Conservation (phyloP, 1,140 invertebrate genomes). For the Myzus persicae region DNA sequence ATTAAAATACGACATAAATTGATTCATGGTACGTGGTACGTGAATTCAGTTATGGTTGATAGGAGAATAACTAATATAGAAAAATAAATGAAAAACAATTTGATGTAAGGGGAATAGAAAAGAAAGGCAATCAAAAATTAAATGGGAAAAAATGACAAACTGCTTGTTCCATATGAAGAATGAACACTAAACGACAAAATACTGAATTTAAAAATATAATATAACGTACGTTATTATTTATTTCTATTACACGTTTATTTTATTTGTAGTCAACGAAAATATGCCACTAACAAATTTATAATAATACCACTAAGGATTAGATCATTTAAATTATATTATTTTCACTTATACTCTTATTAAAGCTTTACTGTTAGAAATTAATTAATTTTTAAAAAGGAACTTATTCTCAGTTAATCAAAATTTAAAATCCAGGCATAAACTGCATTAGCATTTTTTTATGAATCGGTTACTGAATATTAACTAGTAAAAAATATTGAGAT, state of each 20-base stretch:
- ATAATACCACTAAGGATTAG: neutral
- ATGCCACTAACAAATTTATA: neutral
- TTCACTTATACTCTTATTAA: neutral
- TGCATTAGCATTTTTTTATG: neutral
- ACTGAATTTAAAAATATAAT: neutral
- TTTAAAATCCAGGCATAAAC: neutral
- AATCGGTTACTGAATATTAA: neutral
- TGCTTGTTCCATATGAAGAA: neutral
- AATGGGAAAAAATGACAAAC: neutral
- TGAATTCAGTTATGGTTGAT: neutral
- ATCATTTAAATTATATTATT: neutral
- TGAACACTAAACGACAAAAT: neutral
- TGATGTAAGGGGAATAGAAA: neutral
- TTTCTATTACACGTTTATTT: neutral
- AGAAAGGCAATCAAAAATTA: neutral
- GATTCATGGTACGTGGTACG: neutral
- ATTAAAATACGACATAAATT: neutral
- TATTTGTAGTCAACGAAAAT: neutral
- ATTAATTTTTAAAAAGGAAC: no score
- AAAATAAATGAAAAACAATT: slow-evolving; percentile 15
- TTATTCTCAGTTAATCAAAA: neutral
- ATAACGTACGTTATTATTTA: neutral
- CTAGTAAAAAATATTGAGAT: no score
- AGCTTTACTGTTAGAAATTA: neutral
- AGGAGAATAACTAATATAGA: neutral